phyloP scores from a whole-genome alignment of 2,888 invertebrate genomes.

The Acrocyrtus sp. region DNA sequence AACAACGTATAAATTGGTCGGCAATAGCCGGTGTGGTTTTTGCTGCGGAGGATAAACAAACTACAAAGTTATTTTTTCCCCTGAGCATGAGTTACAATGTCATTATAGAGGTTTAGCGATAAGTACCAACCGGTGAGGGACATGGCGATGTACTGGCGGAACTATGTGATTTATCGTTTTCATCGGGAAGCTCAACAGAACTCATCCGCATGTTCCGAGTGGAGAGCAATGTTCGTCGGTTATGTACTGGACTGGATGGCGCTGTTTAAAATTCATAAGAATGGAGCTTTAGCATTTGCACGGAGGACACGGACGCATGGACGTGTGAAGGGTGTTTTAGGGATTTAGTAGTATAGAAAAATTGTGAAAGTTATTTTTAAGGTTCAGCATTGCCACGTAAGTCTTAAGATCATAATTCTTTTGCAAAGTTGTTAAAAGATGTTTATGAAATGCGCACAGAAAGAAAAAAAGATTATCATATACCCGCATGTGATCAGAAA shows the following conservation, averaged over 20 bases:
- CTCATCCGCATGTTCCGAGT: slow-evolving; percentile 89
- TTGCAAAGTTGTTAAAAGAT: too few relatives aligned
- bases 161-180: slow-evolving; percentile 89
- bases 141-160: slow-evolving; percentile 94
- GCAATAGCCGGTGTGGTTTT: slow-evolving; percentile 86
- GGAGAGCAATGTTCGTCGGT: slow-evolving; percentile 77
- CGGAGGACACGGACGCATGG: too few relatives aligned
- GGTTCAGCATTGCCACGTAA: too few relatives aligned
- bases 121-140: slow-evolving; percentile 78
- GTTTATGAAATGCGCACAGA: too few relatives aligned
- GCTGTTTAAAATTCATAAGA: slow-evolving; percentile 75
- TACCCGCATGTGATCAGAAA: too few relatives aligned
- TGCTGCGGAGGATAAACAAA: slow-evolving; percentile 66
- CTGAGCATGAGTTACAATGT: background rate
- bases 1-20: slow-evolving; percentile 92
- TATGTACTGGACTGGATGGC: slow-evolving; percentile 92
- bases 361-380: too few relatives aligned
- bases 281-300: background rate
- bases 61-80: slow-evolving; percentile 20
- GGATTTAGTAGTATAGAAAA: too few relatives aligned
- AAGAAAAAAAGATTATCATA: too few relatives aligned
- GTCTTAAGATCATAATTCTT: too few relatives aligned
- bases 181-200: slow-evolving; percentile 92
- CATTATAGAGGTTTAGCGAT: background rate
- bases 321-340: too few relatives aligned